Evolutionary conservation across 2,888 invertebrate genomes (phyloP).

Genomic region (Cataglyphis rosenhaueri): DNA sequence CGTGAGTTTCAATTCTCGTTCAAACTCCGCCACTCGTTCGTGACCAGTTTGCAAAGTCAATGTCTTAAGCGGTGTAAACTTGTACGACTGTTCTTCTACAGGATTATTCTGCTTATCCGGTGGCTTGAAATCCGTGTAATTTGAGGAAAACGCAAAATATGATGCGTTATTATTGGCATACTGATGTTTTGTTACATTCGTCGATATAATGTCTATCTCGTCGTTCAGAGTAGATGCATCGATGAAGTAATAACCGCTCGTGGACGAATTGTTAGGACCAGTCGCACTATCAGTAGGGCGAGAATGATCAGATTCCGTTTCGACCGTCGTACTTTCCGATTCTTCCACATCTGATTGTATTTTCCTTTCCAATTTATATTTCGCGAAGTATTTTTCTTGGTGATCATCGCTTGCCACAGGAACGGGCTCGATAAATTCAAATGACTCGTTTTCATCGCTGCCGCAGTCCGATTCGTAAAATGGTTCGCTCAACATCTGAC

Average conservation of each 20-base stretch:
- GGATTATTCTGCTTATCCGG: conserved; percentile 60
- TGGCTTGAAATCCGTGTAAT: conserved; percentile 61
- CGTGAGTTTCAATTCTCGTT: conserved; percentile 80
- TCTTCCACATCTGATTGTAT: conserved; percentile 46
- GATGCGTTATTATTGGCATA: conserved; percentile 33
- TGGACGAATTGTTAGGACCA: conserved; percentile 77
- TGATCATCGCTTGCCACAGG: conserved; percentile 55
- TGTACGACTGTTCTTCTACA: conserved; percentile 69
- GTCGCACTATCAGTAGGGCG: conserved; percentile 61
- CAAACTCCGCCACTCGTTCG: conserved; percentile 80
- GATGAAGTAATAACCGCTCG: conserved; percentile 90
- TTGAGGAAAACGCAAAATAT: conserved; percentile 57
- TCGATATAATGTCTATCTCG: conserved; percentile 85
- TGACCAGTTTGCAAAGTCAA: conserved; percentile 74
- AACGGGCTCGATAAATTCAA: conserved; percentile 76
- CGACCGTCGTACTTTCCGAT: conserved; percentile 56
- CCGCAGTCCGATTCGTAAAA: conserved; percentile 81
- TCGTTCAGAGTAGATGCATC: conserved; percentile 92
- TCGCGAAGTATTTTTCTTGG: conserved; percentile 16
- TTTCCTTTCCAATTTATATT: conserved; percentile 42
- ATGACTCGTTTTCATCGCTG: conserved; percentile 76
- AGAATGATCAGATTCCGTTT: conserved; percentile 54
- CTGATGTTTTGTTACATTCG: conserved; percentile 55
- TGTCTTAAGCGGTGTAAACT: conserved; percentile 70
- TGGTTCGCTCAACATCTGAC: conserved; percentile 79